Conservation (phyloP, 2,113 vertebrate species). For the rabbit (Oryctolagus cuniculus) region DNA sequence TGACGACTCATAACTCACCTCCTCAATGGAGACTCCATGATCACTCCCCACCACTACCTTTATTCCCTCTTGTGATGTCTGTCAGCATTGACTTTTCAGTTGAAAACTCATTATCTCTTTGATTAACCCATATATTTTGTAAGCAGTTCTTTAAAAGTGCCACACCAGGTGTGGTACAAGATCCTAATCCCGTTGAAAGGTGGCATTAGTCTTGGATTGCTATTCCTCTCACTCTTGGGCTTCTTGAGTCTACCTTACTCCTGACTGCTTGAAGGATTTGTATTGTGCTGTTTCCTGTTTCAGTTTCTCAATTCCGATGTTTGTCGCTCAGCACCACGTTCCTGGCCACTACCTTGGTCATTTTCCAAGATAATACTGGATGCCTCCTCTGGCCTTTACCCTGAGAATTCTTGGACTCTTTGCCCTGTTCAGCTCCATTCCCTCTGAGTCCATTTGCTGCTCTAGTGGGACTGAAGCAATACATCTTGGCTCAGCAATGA, state of each 20-base stretch:
- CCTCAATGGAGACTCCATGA: background rate
- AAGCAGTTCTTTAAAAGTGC: background rate
- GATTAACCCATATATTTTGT: background rate
- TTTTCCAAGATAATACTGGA: background rate
- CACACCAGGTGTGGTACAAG: background rate
- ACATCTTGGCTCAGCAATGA: background rate
- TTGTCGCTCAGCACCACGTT: background rate
- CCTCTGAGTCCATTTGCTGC: background rate
- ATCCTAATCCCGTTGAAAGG: background rate
- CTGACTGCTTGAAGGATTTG: background rate
- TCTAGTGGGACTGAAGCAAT: background rate
- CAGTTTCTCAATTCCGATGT: background rate
- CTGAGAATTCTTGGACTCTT: background rate
- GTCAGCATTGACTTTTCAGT: background rate
- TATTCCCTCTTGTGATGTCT: background rate
- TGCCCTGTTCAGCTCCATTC: background rate
- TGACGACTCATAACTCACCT: background rate
- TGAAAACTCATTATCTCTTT: constrained; percentile 23
- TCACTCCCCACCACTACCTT: background rate
- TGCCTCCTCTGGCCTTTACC: background rate
- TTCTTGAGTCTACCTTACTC: background rate
- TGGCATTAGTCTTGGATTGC: background rate
- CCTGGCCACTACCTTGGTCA: background rate
- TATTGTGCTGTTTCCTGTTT: background rate
- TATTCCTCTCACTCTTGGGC: background rate